Evolutionary conservation across 2,797 vertebrate species (phyloP).

Genomic region (Selene dorsalis): DNA sequence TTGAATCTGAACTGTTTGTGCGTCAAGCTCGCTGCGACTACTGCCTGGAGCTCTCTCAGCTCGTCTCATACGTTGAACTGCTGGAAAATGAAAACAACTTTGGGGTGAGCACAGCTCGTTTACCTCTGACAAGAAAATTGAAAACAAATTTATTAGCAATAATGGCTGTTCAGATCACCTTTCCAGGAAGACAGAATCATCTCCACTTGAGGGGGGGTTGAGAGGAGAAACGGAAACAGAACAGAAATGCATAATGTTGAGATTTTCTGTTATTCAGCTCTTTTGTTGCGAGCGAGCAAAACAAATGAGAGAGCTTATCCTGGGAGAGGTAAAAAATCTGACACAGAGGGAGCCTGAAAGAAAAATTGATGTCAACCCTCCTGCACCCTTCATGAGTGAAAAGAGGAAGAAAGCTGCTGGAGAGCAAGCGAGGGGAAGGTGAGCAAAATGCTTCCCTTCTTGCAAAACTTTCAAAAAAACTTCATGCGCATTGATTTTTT

Average conservation of each 20-base stretch:
- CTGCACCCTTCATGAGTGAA: conserved; percentile 41
- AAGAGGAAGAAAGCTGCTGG: conserved; percentile 41
- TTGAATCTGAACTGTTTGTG: conserved; percentile 59
- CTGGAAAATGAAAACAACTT: conserved; percentile 51
- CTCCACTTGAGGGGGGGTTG: conserved; percentile 34
- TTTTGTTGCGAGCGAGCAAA: conserved; percentile 58
- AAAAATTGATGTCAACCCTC: conserved; percentile 57
- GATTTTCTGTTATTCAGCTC: conserved; percentile 46
- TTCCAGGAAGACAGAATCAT: conserved; percentile 29
- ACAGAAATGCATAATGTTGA: conserved; percentile 3
- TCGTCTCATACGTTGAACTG: conserved; percentile 43
- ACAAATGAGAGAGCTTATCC: conserved; percentile 54
- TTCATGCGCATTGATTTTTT: conserved; percentile 7
- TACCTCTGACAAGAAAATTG: conserved; percentile 21
- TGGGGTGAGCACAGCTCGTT: conserved; percentile 55
- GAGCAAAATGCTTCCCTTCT: conserved; percentile 31
- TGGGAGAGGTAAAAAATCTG: conserved; percentile 45
- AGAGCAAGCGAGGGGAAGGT: conserved; percentile 38
- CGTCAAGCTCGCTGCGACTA: conserved; percentile 56
- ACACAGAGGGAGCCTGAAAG: conserved; percentile 29
- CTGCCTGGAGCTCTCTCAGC: conserved; percentile 68
- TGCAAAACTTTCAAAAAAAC: conserved; percentile 16
- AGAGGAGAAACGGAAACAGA: not conserved
- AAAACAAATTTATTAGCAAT: conserved; percentile 51
- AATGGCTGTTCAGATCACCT: conserved; percentile 44